Percentiles rank a stretch among this genome's conserved stretches.
Evolutionary conservation across 2,888 invertebrate genomes (phyloP).

Genomic region (Andrena dorsata): DNA sequence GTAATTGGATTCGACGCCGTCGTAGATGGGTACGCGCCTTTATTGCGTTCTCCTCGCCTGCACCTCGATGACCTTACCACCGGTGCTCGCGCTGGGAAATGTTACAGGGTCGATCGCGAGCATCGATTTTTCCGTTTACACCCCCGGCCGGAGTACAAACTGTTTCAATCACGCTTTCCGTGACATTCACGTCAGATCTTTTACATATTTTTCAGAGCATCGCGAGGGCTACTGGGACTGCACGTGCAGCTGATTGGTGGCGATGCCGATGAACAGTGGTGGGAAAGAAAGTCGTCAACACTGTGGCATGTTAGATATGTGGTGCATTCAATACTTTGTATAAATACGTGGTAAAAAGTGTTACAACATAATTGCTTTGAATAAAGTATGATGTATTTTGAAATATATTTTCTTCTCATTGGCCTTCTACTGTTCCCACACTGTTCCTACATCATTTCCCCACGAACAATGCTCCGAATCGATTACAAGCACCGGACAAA

Average conservation of each 20-base stretch:
- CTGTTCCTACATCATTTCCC: too few species aligned
- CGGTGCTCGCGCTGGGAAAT: slow-evolving; percentile 32
- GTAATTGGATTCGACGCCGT: slow-evolving; percentile 82
- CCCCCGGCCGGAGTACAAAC: not conserved
- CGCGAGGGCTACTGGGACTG: not conserved
- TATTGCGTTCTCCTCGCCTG: slow-evolving; percentile 63
- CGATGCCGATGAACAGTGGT: not conserved
- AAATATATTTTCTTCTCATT: too few species aligned
- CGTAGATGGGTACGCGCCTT: slow-evolving; percentile 67
- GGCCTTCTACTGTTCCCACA: too few species aligned
- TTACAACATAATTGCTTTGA: too few species aligned
- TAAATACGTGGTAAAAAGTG: too few species aligned
- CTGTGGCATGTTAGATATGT: too few species aligned
- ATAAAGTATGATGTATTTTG: too few species aligned
- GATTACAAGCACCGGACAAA: too few species aligned
- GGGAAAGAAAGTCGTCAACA: too few species aligned
- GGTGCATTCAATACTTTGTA: too few species aligned
- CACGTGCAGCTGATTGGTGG: not conserved
- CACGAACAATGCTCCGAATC: too few species aligned
- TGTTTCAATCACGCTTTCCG: not conserved
- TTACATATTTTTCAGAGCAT: not conserved
- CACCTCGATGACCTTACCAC: slow-evolving; percentile 52
- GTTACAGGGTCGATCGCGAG: slow-evolving; percentile 38
- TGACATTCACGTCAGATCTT: not conserved
- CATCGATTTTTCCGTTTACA: slow-evolving; percentile 36